phyloP scores from a whole-genome alignment of 2,797 vertebrate genomes.

The Sphenopsis melanotis region DNA sequence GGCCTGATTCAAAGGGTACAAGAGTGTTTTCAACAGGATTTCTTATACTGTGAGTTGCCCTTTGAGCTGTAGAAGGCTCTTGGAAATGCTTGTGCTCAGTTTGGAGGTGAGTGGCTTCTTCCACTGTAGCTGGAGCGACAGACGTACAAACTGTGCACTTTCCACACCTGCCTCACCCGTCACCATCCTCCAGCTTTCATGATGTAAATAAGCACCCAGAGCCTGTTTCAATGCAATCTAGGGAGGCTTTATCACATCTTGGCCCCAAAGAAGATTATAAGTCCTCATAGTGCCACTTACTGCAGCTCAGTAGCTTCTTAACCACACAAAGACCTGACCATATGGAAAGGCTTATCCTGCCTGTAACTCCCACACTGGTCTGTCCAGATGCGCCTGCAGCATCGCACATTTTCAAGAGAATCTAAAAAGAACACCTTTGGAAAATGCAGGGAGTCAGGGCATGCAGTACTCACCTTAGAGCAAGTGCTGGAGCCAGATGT shows the following conservation, averaged over 20 bases:
- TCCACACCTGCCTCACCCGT: rapidly evolving
- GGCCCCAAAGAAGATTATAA: neutral
- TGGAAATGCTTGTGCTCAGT: neutral
- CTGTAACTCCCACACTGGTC: neutral
- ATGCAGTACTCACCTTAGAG: neutral
- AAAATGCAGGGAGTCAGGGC: neutral
- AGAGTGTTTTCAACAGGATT: neutral
- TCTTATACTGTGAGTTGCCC: neutral
- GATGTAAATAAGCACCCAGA: neutral
- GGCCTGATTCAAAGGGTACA: neutral
- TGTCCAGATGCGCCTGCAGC: neutral
- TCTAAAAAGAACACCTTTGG: neutral
- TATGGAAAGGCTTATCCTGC: neutral
- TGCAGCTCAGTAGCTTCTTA: neutral
- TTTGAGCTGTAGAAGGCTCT: neutral
- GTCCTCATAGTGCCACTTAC: neutral
- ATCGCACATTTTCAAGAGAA: neutral
- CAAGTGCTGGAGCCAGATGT: neutral
- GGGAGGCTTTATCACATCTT: neutral
- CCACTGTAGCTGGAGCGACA: neutral
- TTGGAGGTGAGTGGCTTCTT: neutral
- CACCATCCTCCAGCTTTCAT: neutral
- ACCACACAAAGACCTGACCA: neutral
- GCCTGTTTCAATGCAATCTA: neutral
- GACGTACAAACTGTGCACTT: neutral